Evolutionary conservation across 2,888 invertebrate species (phyloP).

Genomic region (Synergus gifuensis): DNA sequence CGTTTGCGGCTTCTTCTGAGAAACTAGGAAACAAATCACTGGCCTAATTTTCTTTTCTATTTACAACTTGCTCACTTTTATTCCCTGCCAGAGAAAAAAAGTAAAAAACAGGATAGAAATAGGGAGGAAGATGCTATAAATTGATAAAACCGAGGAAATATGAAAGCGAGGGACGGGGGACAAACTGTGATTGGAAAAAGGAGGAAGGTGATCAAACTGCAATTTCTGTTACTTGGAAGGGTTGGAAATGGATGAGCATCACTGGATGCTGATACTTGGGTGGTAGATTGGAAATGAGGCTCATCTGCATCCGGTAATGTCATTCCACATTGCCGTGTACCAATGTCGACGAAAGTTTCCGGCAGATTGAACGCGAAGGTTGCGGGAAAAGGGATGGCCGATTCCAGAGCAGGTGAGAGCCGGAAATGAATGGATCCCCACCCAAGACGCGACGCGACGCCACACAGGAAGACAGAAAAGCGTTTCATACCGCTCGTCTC

Average conservation of each 20-base stretch:
- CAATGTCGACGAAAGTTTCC: slow-evolving; percentile 51
- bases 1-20: not conserved
- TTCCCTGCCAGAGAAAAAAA: not conserved
- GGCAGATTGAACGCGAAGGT: slow-evolving; percentile 52
- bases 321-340: slow-evolving; percentile 51
- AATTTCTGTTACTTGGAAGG: slow-evolving; percentile 3
- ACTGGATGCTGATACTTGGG: slow-evolving; percentile 25
- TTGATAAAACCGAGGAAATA: not conserved
- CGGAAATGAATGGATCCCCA: slow-evolving; percentile 67
- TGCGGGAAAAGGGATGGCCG: slow-evolving; percentile 47
- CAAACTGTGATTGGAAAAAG: not conserved
- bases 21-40: not conserved
- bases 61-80: not conserved
- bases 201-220: slow-evolving; percentile 6
- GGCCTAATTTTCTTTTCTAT: not conserved
- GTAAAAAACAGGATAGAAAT: too few relatives aligned
- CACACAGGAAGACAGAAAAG: slow-evolving; percentile 65
- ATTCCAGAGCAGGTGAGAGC: slow-evolving; percentile 65
- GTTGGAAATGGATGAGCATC: slow-evolving; percentile 16
- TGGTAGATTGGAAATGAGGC: slow-evolving; percentile 61
- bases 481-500: slow-evolving; percentile 45
- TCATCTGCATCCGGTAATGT: slow-evolving; percentile 68
- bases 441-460: slow-evolving; percentile 55
- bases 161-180: not conserved
- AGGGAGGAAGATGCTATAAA: not conserved